These are phyloP conservation scores for Diorhabda sublineata DNA, from an alignment of 1,140 invertebrate genomes.

Conservation along the genomic window DNA sequence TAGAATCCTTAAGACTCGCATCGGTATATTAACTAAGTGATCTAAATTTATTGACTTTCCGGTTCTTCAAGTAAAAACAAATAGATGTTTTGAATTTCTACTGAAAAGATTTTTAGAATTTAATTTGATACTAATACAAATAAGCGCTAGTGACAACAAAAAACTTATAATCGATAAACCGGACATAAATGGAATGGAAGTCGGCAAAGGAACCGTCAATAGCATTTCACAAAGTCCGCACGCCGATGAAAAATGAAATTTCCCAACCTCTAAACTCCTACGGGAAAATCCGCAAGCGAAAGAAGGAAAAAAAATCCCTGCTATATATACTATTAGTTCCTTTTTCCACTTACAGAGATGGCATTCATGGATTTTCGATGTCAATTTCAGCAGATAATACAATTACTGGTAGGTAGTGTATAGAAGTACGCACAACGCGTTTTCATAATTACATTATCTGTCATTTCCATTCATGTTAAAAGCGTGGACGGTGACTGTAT, in stretches of 20 bases:
- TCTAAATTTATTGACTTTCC: too few relatives aligned
- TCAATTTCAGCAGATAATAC: not conserved
- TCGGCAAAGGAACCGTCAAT: not conserved
- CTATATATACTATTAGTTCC: not conserved
- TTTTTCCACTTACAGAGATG: not conserved
- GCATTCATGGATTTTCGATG: not conserved
- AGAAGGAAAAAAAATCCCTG: not conserved
- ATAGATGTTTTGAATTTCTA: too few relatives aligned
- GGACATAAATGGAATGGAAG: not conserved
- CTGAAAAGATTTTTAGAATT: too few relatives aligned
- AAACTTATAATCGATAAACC: not conserved
- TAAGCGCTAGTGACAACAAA: not conserved
- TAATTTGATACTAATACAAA: too few relatives aligned
- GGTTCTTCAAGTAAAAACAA: too few relatives aligned
- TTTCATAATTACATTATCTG: not conserved
- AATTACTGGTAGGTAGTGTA: slow-evolving; percentile 2
- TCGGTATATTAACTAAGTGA: too few relatives aligned
- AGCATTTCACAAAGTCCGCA: not conserved
- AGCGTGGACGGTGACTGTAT: not conserved
- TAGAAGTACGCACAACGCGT: not conserved
- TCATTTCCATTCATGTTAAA: not conserved
- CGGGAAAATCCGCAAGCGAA: not conserved
- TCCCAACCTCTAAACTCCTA: not conserved
- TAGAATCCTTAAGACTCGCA: too few relatives aligned
- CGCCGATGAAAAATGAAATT: slow-evolving; percentile 2